Percentiles rank a stretch among this genome's conserved stretches.
Conservation (phyloP, 2,797 vertebrate genomes). For the Manis javanica region DNA sequence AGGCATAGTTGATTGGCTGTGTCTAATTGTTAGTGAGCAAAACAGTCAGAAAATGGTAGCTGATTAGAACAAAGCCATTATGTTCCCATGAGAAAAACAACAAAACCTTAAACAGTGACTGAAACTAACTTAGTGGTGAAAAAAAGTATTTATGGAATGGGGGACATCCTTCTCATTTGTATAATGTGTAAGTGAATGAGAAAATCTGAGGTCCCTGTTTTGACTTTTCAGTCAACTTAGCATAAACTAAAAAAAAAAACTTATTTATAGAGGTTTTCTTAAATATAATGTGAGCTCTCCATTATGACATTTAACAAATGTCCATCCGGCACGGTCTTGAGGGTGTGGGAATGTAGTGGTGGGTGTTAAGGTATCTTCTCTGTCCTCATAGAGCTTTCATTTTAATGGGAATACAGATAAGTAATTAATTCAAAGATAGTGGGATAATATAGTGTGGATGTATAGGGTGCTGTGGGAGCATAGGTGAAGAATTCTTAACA, state of each 20-base stretch:
- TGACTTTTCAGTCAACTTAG: not conserved
- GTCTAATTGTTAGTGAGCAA: conserved; percentile 20
- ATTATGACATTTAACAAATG: not conserved
- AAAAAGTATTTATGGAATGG: conserved; percentile 14
- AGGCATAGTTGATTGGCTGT: not conserved
- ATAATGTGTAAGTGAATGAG: conserved; percentile 43
- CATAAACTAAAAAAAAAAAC: not conserved
- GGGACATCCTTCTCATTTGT: conserved; percentile 35
- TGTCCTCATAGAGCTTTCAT: not conserved
- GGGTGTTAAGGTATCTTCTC: not conserved
- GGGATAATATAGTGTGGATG: not conserved
- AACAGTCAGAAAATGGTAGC: conserved; percentile 54
- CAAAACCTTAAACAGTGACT: conserved; percentile 25
- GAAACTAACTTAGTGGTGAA: not conserved
- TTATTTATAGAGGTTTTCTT: not conserved
- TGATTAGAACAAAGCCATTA: conserved; percentile 41
- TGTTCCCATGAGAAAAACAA: not conserved
- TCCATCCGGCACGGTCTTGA: not conserved
- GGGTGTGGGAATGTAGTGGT: not conserved
- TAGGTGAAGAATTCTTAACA: conserved; percentile 21
- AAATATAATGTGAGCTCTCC: not conserved
- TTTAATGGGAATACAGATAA: not conserved
- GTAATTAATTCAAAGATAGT: not conserved
- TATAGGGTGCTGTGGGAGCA: not conserved
- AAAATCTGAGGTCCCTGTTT: conserved; percentile 18